These are phyloP conservation scores for Apamea crenata DNA, from an alignment of 2,888 invertebrate species.

Conservation along the genomic window DNA sequence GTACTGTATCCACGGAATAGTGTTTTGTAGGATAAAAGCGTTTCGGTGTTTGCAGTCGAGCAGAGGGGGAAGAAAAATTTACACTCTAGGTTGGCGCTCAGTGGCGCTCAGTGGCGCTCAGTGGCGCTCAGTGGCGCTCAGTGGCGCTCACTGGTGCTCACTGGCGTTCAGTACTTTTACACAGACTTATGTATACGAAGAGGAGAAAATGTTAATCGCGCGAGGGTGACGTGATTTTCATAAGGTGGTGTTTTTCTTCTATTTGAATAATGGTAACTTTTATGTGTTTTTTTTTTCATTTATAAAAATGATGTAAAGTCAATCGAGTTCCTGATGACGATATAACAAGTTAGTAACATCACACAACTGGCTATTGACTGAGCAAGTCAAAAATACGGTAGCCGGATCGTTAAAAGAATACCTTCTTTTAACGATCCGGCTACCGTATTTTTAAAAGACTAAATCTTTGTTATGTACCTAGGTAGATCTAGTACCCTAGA, in stretches of 20 bases:
- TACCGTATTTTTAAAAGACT: too few relatives aligned
- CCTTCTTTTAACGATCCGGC: too few relatives aligned
- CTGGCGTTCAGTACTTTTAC: conserved; percentile 25
- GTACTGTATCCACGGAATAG: conserved; percentile 64
- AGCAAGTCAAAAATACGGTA: neutral
- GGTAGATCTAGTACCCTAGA: too few relatives aligned
- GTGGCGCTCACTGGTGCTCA: conserved; percentile 21
- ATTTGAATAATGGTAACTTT: neutral
- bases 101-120: neutral
- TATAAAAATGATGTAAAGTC: neutral
- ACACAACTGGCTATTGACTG: neutral
- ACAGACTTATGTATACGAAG: conserved; percentile 12
- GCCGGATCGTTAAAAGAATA: neutral
- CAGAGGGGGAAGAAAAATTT: conserved; percentile 60
- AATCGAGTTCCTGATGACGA: too few relatives aligned
- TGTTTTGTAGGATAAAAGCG: conserved; percentile 78
- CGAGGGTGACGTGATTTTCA: conserved; percentile 17
- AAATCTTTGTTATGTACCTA: too few relatives aligned
- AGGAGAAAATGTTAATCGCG: conserved; percentile 20
- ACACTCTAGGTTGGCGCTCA: conserved; percentile 30
- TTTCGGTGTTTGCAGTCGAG: conserved; percentile 75
- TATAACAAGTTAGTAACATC: neutral
- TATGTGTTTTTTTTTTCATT: neutral
- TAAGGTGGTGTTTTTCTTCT: conserved; percentile 4
- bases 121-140: conserved; percentile 15